Evolutionary conservation across 2,113 vertebrate species (phyloP), one percentile per base, ranked within the genome.

Genomic region (Scalopus aquaticus): DNA sequence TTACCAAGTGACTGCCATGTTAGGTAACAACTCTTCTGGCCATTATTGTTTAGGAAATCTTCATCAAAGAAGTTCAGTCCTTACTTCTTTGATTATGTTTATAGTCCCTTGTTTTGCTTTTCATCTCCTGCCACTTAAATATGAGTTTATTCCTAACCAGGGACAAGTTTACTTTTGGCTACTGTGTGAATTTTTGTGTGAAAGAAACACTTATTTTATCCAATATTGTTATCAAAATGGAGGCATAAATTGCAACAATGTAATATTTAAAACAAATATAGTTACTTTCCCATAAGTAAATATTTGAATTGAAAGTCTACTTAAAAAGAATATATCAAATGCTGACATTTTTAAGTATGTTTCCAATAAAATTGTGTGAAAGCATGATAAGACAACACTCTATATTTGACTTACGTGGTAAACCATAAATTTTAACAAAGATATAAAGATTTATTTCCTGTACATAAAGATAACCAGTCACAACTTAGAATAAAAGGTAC

Each of bases 401-500:
- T 56, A 56, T 7, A 56, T 56, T 56, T 56, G 19, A 92, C 62
- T 70, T 51, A n/a, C 20, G 54, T 81, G 54, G 58, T 19, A n/a
- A 60, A 32, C 22, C 56, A 78, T 62, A 69, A 60, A 49, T 35
- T 90, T 70, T 67, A 82, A 56, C 35, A 72, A 2, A 82, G 49
- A 62, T 42, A 35, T 16, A 79, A 60, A 96, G 70, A 94, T 80
- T 42, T 72, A 56, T 74, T 69, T 90, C 54, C 67, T 80, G 37
- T 13, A 44, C 8, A 15, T 32, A 62, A 95, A 91, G 58, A 67
- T 58, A 67, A 85, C 54, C 54, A 65, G 51, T 15, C 49, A 72
- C 58, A 76, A 79, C 26, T 64, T 8, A 89, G n/a, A 92, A 88
- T 88, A 62, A 88, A 73, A 86, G 9, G 37, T 30, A 69, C 32